Percentiles rank a stretch among this genome's conserved stretches.
These are phyloP conservation scores for Rhynchomys soricoides DNA, from an alignment of 2,113 vertebrate species.

Conservation along the genomic window DNA sequence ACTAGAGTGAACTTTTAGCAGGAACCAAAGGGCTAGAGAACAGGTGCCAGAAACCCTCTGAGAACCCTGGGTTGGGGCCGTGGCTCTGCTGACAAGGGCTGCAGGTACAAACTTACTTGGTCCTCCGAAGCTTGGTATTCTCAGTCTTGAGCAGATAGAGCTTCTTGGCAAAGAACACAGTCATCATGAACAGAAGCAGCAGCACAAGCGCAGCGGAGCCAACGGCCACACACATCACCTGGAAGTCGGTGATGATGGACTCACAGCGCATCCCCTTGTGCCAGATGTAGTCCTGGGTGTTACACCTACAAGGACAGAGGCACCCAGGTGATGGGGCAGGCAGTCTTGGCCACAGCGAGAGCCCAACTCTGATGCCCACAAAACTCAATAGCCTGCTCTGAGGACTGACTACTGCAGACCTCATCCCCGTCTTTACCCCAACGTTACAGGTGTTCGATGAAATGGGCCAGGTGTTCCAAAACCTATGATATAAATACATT, in stretches of 20 bases:
- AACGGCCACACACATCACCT: conserved; percentile 97
- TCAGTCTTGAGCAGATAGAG: conserved; percentile 98
- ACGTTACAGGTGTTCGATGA: background rate
- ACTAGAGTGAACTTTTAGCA: background rate
- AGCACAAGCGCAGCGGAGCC: conserved; percentile 94
- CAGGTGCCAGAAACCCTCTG: background rate
- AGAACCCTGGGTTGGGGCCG: background rate
- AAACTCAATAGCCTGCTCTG: background rate
- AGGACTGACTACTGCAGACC: background rate
- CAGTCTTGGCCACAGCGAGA: background rate
- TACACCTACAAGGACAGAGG: conserved; percentile 88
- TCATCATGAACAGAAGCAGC: conserved; percentile 98
- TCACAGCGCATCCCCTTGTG: conserved; percentile 97
- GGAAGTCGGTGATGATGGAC: conserved; percentile 98
- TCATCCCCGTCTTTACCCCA: accelerated
- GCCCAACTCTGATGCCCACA: background rate
- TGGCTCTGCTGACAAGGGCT: accelerated
- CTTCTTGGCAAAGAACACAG: conserved; percentile 99
- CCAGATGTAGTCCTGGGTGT: conserved; percentile 99
- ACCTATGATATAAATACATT: background rate
- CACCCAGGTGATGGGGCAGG: accelerated
- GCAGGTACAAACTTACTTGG: conserved; percentile 90
- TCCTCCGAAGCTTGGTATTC: conserved; percentile 96
- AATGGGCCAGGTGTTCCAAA: background rate
- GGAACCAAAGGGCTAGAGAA: background rate